A percentile compares a stretch with the other conserved stretches of the same genome.
phyloP scores from a whole-genome alignment of 2,113 vertebrate species.

The Chloropsis hardwickii region DNA sequence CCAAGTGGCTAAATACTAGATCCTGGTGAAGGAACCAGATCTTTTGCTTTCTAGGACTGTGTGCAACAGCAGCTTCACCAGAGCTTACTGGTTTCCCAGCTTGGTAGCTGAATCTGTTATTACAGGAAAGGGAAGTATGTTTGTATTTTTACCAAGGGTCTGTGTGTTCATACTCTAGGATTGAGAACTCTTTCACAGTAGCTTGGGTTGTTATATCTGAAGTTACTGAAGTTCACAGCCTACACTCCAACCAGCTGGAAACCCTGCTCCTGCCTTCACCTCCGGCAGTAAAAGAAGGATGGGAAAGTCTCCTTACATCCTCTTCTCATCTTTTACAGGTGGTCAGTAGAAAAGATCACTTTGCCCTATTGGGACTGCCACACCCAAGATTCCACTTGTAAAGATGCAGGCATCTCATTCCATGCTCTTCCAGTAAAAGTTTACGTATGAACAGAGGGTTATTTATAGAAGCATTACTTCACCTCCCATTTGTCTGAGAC shows the following conservation, averaged over 20 bases:
- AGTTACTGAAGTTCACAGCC: not conserved
- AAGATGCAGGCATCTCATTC: constrained; percentile 26
- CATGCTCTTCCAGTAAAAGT: constrained; percentile 31
- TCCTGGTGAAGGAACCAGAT: not conserved
- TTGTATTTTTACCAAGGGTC: not conserved
- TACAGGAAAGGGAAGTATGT: not conserved
- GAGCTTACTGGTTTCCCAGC: not conserved
- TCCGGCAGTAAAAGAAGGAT: not conserved
- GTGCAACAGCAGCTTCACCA: not conserved
- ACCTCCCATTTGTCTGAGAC: constrained; percentile 6
- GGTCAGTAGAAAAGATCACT: not conserved
- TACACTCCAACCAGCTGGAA: not conserved
- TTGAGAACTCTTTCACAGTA: not conserved
- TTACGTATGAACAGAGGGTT: constrained; percentile 11
- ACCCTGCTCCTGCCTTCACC: not conserved
- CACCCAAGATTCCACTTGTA: not conserved
- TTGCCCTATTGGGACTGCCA: not conserved
- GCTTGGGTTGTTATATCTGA: not conserved
- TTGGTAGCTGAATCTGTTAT: not conserved
- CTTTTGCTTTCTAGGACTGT: constrained; percentile 43
- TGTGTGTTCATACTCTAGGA: not conserved
- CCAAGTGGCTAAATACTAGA: constrained; percentile 21
- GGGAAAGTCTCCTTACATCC: not conserved
- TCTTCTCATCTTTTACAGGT: not conserved
- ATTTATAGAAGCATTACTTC: constrained; percentile 60